These are phyloP conservation scores for Scrobipalpa costella DNA, from an alignment of 2,888 invertebrate species.

Conservation along the genomic window DNA sequence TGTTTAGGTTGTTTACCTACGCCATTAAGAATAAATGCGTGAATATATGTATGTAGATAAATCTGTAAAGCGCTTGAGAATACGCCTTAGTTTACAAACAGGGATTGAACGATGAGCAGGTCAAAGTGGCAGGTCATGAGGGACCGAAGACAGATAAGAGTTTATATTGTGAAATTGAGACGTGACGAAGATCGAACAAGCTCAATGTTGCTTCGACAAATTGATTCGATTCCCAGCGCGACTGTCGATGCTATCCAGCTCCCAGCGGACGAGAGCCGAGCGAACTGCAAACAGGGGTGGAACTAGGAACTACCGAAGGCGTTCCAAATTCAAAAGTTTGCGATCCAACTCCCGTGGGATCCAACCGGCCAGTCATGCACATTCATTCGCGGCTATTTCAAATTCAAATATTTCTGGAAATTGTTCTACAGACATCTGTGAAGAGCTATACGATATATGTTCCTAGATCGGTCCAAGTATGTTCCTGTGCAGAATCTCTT, in stretches of 20 bases:
- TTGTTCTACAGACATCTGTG: background rate
- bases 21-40: too few relatives aligned
- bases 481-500: slow-evolving; percentile 9
- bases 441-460: background rate
- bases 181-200: slow-evolving; percentile 48
- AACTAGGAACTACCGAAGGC: slow-evolving; percentile 12
- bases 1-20: too few relatives aligned
- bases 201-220: slow-evolving; percentile 64
- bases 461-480: background rate
- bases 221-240: slow-evolving; percentile 69
- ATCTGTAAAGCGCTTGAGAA: background rate
- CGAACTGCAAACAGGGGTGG: slow-evolving; percentile 26
- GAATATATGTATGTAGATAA: too few relatives aligned
- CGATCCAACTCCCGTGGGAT: slow-evolving; percentile 17
- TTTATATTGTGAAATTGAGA: slow-evolving; percentile 44
- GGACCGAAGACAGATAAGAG: slow-evolving; percentile 33
- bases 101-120: slow-evolving; percentile 42
- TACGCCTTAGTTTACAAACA: background rate
- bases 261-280: slow-evolving; percentile 43
- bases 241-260: slow-evolving; percentile 47
- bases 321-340: slow-evolving; percentile 15
- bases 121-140: slow-evolving; percentile 42
- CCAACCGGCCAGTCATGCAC: slow-evolving; percentile 17
- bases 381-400: slow-evolving; percentile 7
- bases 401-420: slow-evolving; percentile 11